phyloP scores from a whole-genome alignment of 30 jellyfish, hydroid and myxozoan genomes.

The Aurelia sp. region DNA sequence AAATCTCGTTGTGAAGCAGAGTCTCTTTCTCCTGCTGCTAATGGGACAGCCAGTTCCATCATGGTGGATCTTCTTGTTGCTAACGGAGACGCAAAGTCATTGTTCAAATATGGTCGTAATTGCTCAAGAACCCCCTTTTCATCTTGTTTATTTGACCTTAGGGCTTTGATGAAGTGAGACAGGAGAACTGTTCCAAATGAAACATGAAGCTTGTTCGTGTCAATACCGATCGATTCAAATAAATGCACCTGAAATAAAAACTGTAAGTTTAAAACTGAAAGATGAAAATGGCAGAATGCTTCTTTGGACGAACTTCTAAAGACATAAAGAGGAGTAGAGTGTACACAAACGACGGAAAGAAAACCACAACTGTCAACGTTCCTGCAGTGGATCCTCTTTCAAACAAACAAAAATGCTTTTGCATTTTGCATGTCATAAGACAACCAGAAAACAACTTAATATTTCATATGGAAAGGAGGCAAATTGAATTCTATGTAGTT shows the following conservation, averaged over 20 bases:
- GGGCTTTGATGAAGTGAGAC: constrained; percentile 35
- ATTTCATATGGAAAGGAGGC: no score
- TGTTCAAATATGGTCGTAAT: constrained; percentile 7
- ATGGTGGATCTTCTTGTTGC: neutral
- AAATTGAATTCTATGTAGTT: no score
- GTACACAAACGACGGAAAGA: no score
- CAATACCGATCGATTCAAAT: constrained; percentile 29
- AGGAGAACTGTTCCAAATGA: constrained; percentile 53
- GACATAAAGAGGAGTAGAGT: no score
- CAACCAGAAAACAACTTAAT: no score
- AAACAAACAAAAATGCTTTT: no score
- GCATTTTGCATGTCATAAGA: no score
- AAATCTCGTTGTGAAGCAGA: neutral
- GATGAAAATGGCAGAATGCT: no score
- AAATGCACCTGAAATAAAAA: constrained; percentile 29
- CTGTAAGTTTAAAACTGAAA: no score
- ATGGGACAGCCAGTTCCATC: neutral
- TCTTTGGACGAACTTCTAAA: no score
- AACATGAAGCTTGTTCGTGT: constrained; percentile 21
- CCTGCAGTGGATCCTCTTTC: no score
- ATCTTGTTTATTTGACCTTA: constrained; percentile 37
- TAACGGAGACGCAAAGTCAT: neutral
- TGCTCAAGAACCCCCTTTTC: constrained; percentile 18
- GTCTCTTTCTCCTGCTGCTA: neutral
- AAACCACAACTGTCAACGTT: no score